phyloP scores from a whole-genome alignment of 2,113 vertebrate genomes.

The Myocastor coypus region DNA sequence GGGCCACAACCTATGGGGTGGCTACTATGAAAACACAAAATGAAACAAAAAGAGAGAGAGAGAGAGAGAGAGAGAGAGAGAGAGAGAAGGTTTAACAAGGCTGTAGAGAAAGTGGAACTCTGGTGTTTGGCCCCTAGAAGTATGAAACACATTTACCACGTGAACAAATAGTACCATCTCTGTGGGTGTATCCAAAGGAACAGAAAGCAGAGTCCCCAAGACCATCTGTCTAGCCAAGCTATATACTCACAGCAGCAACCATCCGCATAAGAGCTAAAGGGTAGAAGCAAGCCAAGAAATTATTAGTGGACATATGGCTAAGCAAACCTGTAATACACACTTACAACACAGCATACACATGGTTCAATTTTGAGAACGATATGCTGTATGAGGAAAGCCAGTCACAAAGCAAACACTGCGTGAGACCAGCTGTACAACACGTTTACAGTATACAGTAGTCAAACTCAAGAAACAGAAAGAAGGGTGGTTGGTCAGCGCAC shows the following conservation, averaged over 20 bases:
- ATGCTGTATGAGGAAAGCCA: not conserved
- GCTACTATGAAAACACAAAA: not conserved
- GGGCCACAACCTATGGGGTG: not conserved
- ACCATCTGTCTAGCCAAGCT: not conserved
- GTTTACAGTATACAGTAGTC: too few species aligned
- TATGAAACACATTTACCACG: not conserved
- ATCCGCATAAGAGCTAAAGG: not conserved
- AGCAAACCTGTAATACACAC: not conserved
- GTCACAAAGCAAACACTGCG: not conserved
- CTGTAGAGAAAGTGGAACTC: not conserved
- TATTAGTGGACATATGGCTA: not conserved
- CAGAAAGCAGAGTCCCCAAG: not conserved
- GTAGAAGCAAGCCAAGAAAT: not conserved
- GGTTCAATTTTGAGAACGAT: not conserved
- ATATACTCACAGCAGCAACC: not conserved
- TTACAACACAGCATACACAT: not conserved
- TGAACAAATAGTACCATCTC: not conserved
- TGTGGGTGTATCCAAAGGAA: not conserved
- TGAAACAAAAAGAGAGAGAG: not conserved
- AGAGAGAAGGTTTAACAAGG: not conserved
- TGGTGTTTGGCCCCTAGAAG: not conserved
- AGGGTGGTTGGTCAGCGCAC: not conserved
- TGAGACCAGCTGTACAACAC: not conserved
- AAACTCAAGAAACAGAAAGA: not conserved
- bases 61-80: not conserved